Conservation (phyloP, 2,797 vertebrate species). For the Vespertilio murinus region DNA sequence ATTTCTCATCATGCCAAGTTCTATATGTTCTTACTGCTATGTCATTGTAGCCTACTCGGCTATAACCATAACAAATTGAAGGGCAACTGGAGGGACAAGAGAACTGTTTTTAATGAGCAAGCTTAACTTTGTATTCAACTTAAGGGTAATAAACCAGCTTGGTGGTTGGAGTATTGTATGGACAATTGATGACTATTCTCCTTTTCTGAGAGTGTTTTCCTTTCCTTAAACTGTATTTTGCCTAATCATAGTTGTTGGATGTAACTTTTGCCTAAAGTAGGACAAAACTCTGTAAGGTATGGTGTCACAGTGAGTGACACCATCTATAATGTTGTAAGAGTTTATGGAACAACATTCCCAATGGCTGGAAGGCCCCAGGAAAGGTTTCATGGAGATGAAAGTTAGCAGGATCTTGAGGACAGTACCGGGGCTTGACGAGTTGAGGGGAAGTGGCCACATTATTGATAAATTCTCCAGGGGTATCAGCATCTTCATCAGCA, state of each 20-base stretch:
- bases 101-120: background rate
- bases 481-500: background rate
- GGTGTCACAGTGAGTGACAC: background rate
- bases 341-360: background rate
- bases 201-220: background rate
- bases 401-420: background rate
- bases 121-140: background rate
- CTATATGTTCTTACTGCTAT: background rate
- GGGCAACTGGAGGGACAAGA: background rate
- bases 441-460: background rate
- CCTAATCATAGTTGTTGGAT: background rate
- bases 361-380: background rate
- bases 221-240: background rate
- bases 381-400: background rate
- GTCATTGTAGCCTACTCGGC: background rate
- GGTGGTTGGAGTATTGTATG: background rate
- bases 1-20: background rate
- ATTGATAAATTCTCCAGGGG: background rate
- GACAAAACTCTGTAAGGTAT: background rate
- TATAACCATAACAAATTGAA: background rate
- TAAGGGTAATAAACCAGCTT: background rate
- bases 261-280: background rate
- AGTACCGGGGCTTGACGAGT: background rate
- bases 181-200: background rate
- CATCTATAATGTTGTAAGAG: background rate